phyloP scores from a whole-genome alignment of 2,888 invertebrate species.

The Caenorhabditis sp. region DNA sequence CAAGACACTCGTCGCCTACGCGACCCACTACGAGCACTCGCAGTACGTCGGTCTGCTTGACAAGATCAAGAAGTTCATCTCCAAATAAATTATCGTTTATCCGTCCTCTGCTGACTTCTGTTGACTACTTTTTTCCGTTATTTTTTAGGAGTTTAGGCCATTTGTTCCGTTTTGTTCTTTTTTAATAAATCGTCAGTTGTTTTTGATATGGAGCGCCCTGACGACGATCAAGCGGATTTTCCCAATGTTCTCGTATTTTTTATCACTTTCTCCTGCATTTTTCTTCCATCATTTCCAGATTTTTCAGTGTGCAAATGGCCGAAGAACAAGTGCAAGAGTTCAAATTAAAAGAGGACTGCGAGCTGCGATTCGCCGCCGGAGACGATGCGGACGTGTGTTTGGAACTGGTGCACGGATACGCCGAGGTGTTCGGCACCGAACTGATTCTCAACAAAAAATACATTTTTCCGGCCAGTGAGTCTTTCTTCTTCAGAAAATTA shows the following conservation, averaged over 20 bases:
- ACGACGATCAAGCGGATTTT: no score
- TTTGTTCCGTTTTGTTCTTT: neutral
- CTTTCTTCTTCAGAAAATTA: conserved; percentile 10
- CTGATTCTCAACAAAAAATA: conserved; percentile 89
- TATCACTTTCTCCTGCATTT: neutral
- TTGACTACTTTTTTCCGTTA: conserved; percentile 11
- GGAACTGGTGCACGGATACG: conserved; percentile 90
- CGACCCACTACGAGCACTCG: conserved; percentile 93
- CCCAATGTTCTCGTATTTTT: neutral
- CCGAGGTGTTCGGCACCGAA: conserved; percentile 97
- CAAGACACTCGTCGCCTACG: conserved; percentile 89
- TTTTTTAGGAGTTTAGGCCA: conserved; percentile 9
- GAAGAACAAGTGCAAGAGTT: conserved; percentile 56
- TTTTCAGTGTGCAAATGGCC: conserved; percentile 12
- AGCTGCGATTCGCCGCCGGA: conserved; percentile 73
- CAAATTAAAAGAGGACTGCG: conserved; percentile 73
- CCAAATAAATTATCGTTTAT: conserved; percentile 56
- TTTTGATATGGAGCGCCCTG: no score
- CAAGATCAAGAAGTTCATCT: conserved; percentile 88
- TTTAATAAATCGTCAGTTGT: neutral
- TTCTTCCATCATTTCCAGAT: neutral
- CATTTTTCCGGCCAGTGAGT: conserved; percentile 71
- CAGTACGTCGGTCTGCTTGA: conserved; percentile 92
- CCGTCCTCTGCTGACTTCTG: conserved; percentile 7
- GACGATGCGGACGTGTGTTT: conserved; percentile 68